These are phyloP conservation scores for Phenganax subtilis DNA, from an alignment of 92 coral and sea anemone species.

Conservation along the genomic window DNA sequence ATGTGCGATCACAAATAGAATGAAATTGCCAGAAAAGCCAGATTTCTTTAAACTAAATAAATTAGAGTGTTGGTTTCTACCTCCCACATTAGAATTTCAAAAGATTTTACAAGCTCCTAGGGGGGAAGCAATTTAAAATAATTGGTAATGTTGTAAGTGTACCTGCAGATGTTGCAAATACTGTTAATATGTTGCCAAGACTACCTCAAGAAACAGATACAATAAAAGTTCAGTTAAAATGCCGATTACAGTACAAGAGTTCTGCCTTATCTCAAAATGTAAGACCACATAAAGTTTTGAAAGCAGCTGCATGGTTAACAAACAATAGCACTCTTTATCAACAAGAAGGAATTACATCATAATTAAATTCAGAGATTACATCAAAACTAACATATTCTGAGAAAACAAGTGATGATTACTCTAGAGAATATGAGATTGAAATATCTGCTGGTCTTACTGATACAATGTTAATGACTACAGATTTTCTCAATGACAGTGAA, in stretches of 20 bases:
- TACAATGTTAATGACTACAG: too few relatives aligned
- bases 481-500: conserved; percentile 1
- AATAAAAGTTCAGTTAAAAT: conserved; percentile 42
- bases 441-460: too few relatives aligned
- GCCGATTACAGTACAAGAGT: conserved; percentile 53
- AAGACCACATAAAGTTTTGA: conserved; percentile 35
- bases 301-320: background rate
- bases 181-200: conserved; percentile 32
- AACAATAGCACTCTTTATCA: conserved; percentile 36
- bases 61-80: too few relatives aligned
- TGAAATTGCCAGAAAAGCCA: too few relatives aligned
- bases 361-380: too few relatives aligned
- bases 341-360: conserved; percentile 29
- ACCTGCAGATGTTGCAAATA: conserved; percentile 49
- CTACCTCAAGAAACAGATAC: conserved; percentile 13
- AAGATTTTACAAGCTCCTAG: too few relatives aligned
- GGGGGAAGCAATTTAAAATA: too few relatives aligned
- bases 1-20: too few relatives aligned
- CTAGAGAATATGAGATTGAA: too few relatives aligned
- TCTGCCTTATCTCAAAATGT: conserved; percentile 36
- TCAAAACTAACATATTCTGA: too few relatives aligned
- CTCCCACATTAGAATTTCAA: too few relatives aligned
- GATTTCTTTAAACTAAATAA: too few relatives aligned
- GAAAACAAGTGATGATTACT: background rate
- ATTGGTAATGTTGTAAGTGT: conserved; percentile 49